Percentiles rank a stretch among this genome's conserved stretches.
Conservation (phyloP, 2,797 vertebrate species). For the Ispidina picta region DNA sequence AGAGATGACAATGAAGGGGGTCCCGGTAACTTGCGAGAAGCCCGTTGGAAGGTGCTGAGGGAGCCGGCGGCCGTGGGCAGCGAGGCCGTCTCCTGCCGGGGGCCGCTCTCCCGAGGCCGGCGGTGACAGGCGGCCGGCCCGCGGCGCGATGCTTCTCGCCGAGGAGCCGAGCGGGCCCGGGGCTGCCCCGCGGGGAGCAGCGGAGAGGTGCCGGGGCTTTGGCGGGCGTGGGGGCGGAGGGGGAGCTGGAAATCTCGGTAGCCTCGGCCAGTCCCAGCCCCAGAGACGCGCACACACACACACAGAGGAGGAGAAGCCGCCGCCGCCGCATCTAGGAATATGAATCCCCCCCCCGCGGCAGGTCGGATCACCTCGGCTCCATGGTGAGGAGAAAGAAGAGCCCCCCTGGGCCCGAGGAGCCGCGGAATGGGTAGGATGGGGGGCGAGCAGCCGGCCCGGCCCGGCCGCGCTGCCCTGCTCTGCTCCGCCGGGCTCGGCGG, state of each 20-base stretch:
- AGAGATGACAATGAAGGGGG: not conserved
- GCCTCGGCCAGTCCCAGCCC: conserved; percentile 82
- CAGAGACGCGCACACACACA: conserved; percentile 77
- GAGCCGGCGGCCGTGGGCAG: conserved; percentile 49
- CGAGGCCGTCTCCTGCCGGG: not conserved
- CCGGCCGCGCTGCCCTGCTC: not conserved
- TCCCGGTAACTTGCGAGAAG: not conserved
- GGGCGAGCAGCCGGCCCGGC: conserved; percentile 26
- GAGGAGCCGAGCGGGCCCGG: not conserved
- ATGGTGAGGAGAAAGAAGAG: conserved; percentile 92
- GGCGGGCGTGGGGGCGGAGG: conserved; percentile 1
- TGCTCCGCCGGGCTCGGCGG: not conserved
- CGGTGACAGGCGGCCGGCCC: not conserved
- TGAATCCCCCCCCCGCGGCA: conserved; percentile 79
- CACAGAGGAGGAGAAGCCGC: conserved; percentile 75
- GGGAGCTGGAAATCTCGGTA: conserved; percentile 43
- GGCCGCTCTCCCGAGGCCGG: not conserved
- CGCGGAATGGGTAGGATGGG: conserved; percentile 81
- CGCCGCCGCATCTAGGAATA: conserved; percentile 78
- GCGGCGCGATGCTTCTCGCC: not conserved
- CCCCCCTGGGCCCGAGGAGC: conserved; percentile 80
- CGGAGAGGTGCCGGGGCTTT: conserved; percentile 42
- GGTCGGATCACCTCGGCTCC: conserved; percentile 80
- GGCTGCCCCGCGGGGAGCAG: not conserved
- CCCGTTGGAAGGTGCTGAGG: conserved; percentile 40